Evolutionary conservation across 2,888 invertebrate genomes (phyloP).

Genomic region (Zeuzera pyrina): DNA sequence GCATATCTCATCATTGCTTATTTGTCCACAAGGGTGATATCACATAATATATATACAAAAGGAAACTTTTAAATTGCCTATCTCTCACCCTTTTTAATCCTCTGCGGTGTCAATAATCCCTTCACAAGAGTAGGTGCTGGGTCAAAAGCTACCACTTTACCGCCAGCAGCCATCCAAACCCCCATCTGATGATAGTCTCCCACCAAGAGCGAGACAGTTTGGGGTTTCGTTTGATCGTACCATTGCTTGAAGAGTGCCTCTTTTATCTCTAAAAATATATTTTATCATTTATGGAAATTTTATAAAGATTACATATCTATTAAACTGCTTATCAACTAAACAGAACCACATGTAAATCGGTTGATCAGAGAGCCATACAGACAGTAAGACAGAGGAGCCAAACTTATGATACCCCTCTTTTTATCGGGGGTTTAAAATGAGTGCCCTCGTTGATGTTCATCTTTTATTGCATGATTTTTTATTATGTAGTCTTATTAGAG

Average conservation of each 20-base stretch:
- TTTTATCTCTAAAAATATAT: constrained; percentile 65
- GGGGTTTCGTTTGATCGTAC: constrained; percentile 43
- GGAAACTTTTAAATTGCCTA: not conserved
- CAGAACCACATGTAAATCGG: too few relatives aligned
- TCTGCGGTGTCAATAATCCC: constrained; percentile 40
- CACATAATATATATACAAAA: not conserved
- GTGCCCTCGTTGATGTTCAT: too few relatives aligned
- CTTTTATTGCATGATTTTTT: too few relatives aligned
- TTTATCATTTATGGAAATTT: too few relatives aligned
- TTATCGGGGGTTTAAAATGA: too few relatives aligned
- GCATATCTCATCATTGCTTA: not conserved
- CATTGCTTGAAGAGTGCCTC: constrained; percentile 50
- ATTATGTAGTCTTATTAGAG: too few relatives aligned
- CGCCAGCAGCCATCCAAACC: constrained; percentile 52
- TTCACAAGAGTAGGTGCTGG: constrained; percentile 47
- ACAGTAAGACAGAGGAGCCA: too few relatives aligned
- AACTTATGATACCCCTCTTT: too few relatives aligned
- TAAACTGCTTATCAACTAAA: too few relatives aligned
- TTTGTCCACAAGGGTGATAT: not conserved
- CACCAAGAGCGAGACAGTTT: constrained; percentile 32
- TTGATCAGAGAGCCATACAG: too few relatives aligned
- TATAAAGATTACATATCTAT: too few relatives aligned
- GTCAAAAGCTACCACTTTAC: constrained; percentile 57
- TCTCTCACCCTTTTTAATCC: constrained; percentile 49
- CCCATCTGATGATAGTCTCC: constrained; percentile 61